Evolutionary conservation across 2,113 vertebrate species (phyloP).

Genomic region (Vireo altiloquus): DNA sequence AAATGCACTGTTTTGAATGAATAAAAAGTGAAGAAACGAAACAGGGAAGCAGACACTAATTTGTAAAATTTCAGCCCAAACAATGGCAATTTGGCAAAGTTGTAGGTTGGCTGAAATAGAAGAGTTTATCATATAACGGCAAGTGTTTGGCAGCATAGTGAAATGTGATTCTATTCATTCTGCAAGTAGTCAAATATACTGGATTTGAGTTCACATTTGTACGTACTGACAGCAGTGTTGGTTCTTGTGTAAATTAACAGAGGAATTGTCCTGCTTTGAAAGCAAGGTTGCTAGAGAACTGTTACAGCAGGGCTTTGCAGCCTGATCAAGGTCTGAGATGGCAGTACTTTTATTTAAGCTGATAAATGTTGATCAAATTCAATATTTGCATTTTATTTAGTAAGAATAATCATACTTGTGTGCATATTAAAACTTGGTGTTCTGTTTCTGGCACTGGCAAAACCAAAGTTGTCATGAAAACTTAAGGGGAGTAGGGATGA

Average conservation of each 20-base stretch:
- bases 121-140: background rate
- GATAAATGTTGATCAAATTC: background rate
- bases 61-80: slow-evolving; percentile 16
- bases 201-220: background rate
- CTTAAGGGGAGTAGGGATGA: background rate
- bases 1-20: background rate
- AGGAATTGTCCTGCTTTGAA: background rate
- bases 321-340: background rate
- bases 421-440: background rate
- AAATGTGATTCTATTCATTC: slow-evolving; percentile 11
- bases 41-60: background rate
- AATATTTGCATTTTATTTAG: background rate
- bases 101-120: background rate
- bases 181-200: background rate
- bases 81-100: background rate
- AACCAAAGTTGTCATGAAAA: background rate
- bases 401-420: background rate
- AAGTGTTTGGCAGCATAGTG: background rate
- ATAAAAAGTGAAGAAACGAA: background rate
- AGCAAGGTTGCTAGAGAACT: background rate
- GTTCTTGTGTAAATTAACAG: background rate
- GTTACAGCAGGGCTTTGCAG: background rate
- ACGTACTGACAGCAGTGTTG: background rate
- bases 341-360: background rate
- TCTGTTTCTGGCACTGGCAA: background rate